Evolutionary conservation across 1,140 invertebrate genomes (phyloP), one percentile per base, ranked within the genome.

Genomic region (Drosophila parabipectinata): DNA sequence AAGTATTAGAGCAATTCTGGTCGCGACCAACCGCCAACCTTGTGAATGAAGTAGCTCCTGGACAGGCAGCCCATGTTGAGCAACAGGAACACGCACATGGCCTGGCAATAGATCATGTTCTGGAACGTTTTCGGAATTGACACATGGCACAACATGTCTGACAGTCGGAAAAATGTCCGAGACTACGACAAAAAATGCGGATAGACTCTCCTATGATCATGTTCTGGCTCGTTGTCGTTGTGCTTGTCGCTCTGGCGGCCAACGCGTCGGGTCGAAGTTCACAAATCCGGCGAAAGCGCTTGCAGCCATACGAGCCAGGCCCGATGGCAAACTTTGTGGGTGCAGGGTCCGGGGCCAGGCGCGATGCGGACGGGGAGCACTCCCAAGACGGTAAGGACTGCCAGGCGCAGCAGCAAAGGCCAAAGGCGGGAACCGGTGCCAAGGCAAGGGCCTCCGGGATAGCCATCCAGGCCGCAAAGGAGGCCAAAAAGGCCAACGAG

Each of bases 401-500:
- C 34, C 32, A 34, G 10, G 3, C 2, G 34, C 12, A 15, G 41
- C 41, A n/a, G 14, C 4, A n/a, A 9, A 21, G 44, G 8, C 44
- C 44, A 24, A 47, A 18, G 1, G 18, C 4, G 6, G 21, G 34
- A 37, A 37, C 3, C 12, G 58, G 48, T 32, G 14, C 78, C 4
- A 88, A 88, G 7, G 59, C 63, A 0, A 41, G 56, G 0, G 14
- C 47, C 9, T 67, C 76, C 0, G 67, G 76, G 6, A 79, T 88
- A 1, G 83, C 83, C 2, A 9, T 69, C 0, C 53, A 88, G 24
- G 83, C 83, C 0, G 83, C 83, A 1, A 39, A 71, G 6, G 83
- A 88, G 58, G 83, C 83, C 0, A 83, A 67, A 9, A 73, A 77
- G 28, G 83, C 83, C 6, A 88, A 83, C 32, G 83, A 88, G 3